Evolutionary conservation across 1,140 invertebrate species (phyloP), one percentile per base, ranked within the genome.

Genomic region (Drosophila ogumai): DNA sequence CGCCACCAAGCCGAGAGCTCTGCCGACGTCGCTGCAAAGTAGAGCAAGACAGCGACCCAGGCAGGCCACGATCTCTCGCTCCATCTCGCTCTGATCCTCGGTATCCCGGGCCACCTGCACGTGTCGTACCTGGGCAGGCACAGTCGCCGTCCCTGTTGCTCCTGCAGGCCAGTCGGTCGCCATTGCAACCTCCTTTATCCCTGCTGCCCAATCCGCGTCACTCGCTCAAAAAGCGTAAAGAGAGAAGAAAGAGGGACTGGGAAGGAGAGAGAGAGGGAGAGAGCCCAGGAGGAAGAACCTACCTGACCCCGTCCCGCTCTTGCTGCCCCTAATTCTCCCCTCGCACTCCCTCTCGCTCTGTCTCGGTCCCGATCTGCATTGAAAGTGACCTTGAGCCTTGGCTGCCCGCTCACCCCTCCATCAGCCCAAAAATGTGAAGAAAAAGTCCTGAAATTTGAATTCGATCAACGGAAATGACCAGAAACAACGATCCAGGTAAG

Each of bases 1-100:
- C 68, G 72, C 75, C 64, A 52, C 67, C 78, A 22, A 67, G 76
- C 50, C 47, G 65, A 38, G 65, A 38, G 41, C 76, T 52, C 61
- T 67, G 64, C n/a, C 73, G 59, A 34, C 78, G 57, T 73, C 59
- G 66, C 56, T 61, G 66, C 60, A 41, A 64, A 59, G 54, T 72
- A 68, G 47, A 69, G 34, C 38, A 38, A 68, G 46, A 68, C 61
- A 22, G 38, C 10, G 49, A 36, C 9, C 22, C 46, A 15, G 10
- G 47, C 47, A 49, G 47, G 15, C 47, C 15, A 19, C 10, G 32
- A 22, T 41, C 54, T 15, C 13, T 32, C 19, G 25, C 61, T 7
- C 19, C 52, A 25, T 67, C 63, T 13, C 61, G 34, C 65, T 49
- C 46, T 47, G 46, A 55, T 55, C 65, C 49, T 54, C 19, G 55